Base-by-base conservation (phyloP, 2,888 invertebrate genomes). In the Brassicogethes aeneus region DNA sequence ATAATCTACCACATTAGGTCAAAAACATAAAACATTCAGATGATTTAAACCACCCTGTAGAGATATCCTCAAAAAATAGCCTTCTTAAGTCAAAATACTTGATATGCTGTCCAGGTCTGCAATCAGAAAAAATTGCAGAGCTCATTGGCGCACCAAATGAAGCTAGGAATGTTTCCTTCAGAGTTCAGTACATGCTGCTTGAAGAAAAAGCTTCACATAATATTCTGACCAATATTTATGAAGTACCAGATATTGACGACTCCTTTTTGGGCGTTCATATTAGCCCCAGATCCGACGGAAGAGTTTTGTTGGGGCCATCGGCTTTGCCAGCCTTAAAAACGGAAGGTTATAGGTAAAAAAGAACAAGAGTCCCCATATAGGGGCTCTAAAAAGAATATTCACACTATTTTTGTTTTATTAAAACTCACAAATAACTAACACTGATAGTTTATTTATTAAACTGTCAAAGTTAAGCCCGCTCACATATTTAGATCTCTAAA, bases 261-360 rank as follows among this genome's bases (percentile, higher is more conserved):
- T 96, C 96, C 38, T 97, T 97, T 68, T 72, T 97, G 31, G 96
- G 96, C 3, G 92, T 95, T 2, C 96, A 97, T 69, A 86, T 86
- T 59, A 96, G 95, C n/a, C 96, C 95, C 0, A 78, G 86, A 56
- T 82, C 94, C 73, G 88, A 91, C 70, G 93, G 93, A 1, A 42
- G 36, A 1, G 78, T 96, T 34, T 90, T 93, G 80, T 70, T 96
- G 16, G 96, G 96, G 12, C 96, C 96, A 3, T 96, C 93, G 72
- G 96, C 96, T 2, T 85, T 97, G 32, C 71, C 96, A 44, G 92
- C 95, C 15, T 81, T 90, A 51, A 82, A 86, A 59, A 77, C 93
- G 57, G 96, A 97, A 71, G 96, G 94, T 36, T 97, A 96, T 65
- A 81, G 74, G 77, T 85, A 66, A 17, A 8, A 16, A 23, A n/a